A percentile compares a stretch with the other conserved stretches of the same genome.
These are phyloP conservation scores for Xylota sylvarum DNA, from an alignment of 2,888 invertebrate species.

Conservation along the genomic window DNA sequence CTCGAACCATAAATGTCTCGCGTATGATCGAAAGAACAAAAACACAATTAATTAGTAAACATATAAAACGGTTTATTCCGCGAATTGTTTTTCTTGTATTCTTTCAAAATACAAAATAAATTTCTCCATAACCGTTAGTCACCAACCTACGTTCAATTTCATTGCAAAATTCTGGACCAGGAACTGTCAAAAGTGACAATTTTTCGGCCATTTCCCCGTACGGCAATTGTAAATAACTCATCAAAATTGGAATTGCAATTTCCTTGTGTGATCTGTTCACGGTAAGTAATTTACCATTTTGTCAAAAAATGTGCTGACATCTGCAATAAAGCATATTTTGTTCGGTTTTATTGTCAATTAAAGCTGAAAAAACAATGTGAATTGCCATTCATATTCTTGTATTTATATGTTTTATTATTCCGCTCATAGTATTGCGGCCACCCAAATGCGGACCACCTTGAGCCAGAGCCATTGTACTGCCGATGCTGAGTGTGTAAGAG, in stretches of 20 bases:
- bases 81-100: neutral
- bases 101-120: neutral
- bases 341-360: slow-evolving; percentile 3
- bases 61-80: neutral
- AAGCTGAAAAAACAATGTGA: slow-evolving; percentile 3
- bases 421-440: neutral
- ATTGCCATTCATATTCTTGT: slow-evolving; percentile 12
- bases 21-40: neutral
- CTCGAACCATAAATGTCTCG: neutral
- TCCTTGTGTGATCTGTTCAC: neutral
- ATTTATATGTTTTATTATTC: neutral
- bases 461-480: neutral
- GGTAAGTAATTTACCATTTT: neutral
- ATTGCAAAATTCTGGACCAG: neutral
- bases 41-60: neutral
- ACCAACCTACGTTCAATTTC: neutral
- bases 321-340: neutral
- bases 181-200: neutral
- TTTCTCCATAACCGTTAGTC: neutral
- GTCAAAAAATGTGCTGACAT: neutral
- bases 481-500: too few relatives aligned
- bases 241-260: neutral
- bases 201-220: neutral
- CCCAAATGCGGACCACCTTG: slow-evolving; percentile 36
- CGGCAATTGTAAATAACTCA: neutral